Percentiles rank a stretch among this genome's conserved stretches.
phyloP scores from a whole-genome alignment of 2,888 invertebrate species.

The Platycheirus albimanus region DNA sequence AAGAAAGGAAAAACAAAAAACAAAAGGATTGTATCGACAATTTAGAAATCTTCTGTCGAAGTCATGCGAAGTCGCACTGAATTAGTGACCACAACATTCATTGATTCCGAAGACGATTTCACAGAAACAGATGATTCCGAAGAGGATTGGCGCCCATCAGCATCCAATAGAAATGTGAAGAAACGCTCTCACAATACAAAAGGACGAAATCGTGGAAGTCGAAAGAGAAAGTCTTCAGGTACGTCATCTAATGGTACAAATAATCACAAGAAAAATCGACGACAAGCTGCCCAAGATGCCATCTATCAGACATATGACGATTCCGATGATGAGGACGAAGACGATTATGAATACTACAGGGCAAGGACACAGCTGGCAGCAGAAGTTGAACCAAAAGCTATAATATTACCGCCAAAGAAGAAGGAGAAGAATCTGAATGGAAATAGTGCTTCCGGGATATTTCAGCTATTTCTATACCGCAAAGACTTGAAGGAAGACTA shows the following conservation, averaged over 20 bases:
- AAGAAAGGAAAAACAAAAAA: conserved; percentile 20
- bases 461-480: conserved; percentile 76
- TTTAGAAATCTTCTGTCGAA: conserved; percentile 27
- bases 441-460: conserved; percentile 31
- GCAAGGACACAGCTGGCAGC: conserved; percentile 73
- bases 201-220: conserved; percentile 72
- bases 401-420: conserved; percentile 78
- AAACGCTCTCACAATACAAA: conserved; percentile 77
- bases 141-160: conserved; percentile 82
- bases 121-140: conserved; percentile 82
- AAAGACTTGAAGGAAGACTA: conserved; percentile 80
- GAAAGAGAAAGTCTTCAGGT: conserved; percentile 69
- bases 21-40: not conserved
- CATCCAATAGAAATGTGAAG: conserved; percentile 76
- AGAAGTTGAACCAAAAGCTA: conserved; percentile 75
- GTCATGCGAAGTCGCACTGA: conserved; percentile 82
- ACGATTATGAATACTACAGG: conserved; percentile 69
- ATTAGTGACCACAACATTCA: conserved; percentile 82
- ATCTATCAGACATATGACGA: conserved; percentile 78
- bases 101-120: conserved; percentile 82
- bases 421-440: conserved; percentile 75
- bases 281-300: conserved; percentile 73
- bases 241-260: conserved; percentile 70
- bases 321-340: conserved; percentile 77
- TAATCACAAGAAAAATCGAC: conserved; percentile 61